phyloP scores from a whole-genome alignment of 2,888 invertebrate species.

The Loripinus fragilis region DNA sequence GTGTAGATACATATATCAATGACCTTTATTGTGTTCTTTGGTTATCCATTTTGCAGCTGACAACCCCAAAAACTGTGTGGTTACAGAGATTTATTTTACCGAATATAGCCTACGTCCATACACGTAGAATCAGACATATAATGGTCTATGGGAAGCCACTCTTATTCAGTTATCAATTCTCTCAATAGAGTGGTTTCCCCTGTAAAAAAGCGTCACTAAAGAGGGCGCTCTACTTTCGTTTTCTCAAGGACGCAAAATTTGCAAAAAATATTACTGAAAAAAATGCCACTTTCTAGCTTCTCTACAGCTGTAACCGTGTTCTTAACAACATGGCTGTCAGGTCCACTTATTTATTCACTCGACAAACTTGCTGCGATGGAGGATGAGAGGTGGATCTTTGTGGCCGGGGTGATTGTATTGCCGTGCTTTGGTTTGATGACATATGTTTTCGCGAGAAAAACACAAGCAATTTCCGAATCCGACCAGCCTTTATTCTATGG shows the following conservation, averaged over 20 bases:
- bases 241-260: neutral
- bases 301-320: slow-evolving; percentile 57
- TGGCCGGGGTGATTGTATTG: slow-evolving; percentile 31
- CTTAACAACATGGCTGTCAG: slow-evolving; percentile 62
- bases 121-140: too few species aligned
- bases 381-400: slow-evolving; percentile 56
- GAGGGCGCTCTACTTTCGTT: neutral
- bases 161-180: too few species aligned
- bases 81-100: too few species aligned
- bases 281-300: slow-evolving; percentile 50
- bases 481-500: slow-evolving; percentile 55
- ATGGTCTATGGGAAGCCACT: too few species aligned
- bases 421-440: slow-evolving; percentile 47
- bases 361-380: slow-evolving; percentile 64
- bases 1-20: too few species aligned
- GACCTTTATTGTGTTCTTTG: too few species aligned
- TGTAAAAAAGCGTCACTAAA: neutral
- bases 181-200: too few species aligned
- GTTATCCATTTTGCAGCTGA: too few species aligned
- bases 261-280: neutral
- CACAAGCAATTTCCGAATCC: slow-evolving; percentile 41
- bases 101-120: too few species aligned
- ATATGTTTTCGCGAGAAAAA: slow-evolving; percentile 25
- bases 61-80: too few species aligned
- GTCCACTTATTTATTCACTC: slow-evolving; percentile 65